Conservation (phyloP, 2,797 vertebrate species). For the Aldrovandia affinis region DNA sequence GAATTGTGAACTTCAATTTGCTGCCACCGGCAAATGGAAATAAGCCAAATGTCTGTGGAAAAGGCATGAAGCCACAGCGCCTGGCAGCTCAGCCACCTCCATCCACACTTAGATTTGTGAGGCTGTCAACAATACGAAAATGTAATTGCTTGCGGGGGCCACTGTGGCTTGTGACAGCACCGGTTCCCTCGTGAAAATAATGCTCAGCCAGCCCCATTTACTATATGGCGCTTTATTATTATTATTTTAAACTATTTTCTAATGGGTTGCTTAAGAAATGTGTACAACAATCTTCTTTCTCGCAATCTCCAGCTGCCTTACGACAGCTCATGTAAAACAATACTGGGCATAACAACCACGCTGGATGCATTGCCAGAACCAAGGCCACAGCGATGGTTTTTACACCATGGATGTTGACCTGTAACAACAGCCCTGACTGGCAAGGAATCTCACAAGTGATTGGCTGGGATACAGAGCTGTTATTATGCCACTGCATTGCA, state of each 20-base stretch:
- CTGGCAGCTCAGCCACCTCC: background rate
- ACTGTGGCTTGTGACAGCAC: background rate
- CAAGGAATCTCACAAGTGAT: background rate
- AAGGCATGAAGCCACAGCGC: background rate
- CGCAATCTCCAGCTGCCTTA: slow-evolving; percentile 16
- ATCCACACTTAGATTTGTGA: slow-evolving; percentile 15
- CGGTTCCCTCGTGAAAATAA: background rate
- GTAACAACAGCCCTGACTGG: background rate
- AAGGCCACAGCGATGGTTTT: too few relatives aligned
- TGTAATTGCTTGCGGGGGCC: slow-evolving; percentile 6
- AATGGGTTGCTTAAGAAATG: slow-evolving; percentile 25
- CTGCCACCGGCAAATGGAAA: slow-evolving; percentile 8
- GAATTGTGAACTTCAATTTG: slow-evolving; percentile 8
- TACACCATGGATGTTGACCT: background rate
- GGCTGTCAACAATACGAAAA: slow-evolving; percentile 7
- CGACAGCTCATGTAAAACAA: background rate
- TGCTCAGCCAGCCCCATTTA: slow-evolving; percentile 4
- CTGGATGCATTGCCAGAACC: slow-evolving; percentile 8
- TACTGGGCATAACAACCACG: too few relatives aligned
- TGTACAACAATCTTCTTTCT: slow-evolving; percentile 3
- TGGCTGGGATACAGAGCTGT: background rate
- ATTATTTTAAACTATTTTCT: slow-evolving; percentile 25
- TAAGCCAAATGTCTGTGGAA: background rate
- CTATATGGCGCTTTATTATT: background rate
- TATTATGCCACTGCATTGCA: background rate